A percentile compares a stretch with the other conserved stretches of the same genome.
Evolutionary conservation across 2,888 invertebrate genomes (phyloP).

Genomic region (Cryptocheilus praepositus): DNA sequence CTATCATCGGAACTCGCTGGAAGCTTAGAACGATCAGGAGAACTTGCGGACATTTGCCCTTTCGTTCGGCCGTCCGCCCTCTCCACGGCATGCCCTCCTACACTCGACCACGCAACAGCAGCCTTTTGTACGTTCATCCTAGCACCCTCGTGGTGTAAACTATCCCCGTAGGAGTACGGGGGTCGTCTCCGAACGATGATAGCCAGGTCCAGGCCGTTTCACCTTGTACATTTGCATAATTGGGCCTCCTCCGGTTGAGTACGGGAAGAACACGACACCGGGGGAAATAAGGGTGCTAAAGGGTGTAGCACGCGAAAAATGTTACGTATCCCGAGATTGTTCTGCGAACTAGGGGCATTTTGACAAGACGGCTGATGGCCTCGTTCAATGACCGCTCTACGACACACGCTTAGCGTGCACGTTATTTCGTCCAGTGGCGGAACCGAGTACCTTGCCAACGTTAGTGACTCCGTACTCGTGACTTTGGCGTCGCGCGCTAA

Average conservation of each 20-base stretch:
- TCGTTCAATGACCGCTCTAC: slow-evolving; percentile 20
- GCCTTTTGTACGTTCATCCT: slow-evolving; percentile 18
- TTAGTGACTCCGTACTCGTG: too few species aligned
- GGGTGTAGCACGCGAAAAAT: slow-evolving; percentile 53
- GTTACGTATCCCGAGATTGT: slow-evolving; percentile 47
- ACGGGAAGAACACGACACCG: slow-evolving; percentile 55
- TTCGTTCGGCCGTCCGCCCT: too few species aligned
- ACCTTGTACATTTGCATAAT: slow-evolving; percentile 66
- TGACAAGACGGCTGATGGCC: slow-evolving; percentile 26
- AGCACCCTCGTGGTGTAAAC: slow-evolving; percentile 40
- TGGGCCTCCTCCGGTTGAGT: slow-evolving; percentile 51
- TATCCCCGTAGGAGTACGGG: slow-evolving; percentile 41
- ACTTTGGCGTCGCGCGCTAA: too few species aligned
- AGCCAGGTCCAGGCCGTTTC: slow-evolving; percentile 62
- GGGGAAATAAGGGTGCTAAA: slow-evolving; percentile 63
- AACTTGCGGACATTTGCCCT: too few species aligned
- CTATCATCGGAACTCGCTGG: too few species aligned
- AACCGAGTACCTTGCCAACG: too few species aligned
- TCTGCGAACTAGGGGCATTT: slow-evolving; percentile 32
- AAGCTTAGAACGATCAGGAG: too few species aligned
- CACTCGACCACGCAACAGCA: slow-evolving; percentile 3
- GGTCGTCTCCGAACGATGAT: slow-evolving; percentile 63
- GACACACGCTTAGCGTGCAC: slow-evolving; percentile 23
- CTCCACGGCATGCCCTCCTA: too few species aligned
- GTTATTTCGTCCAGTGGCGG: background rate